Percentiles rank a stretch among this genome's conserved stretches.
Evolutionary conservation across 2,797 vertebrate species (phyloP).

Genomic region (Phylloscopus collybita): DNA sequence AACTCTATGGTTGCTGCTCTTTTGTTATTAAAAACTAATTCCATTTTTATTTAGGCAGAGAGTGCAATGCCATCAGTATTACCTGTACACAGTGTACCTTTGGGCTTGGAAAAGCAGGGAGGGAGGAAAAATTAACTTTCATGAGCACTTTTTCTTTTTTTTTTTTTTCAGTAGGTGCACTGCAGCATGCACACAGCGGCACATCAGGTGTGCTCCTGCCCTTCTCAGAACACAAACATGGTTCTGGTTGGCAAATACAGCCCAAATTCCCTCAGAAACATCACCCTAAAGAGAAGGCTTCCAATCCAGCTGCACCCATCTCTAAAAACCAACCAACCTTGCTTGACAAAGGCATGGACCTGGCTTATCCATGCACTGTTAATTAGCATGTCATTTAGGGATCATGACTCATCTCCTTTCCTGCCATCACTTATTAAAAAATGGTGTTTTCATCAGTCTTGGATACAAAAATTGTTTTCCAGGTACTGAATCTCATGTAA

Average conservation of each 20-base stretch:
- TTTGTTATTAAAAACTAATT: neutral
- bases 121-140: neutral
- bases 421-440: neutral
- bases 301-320: neutral
- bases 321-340: neutral
- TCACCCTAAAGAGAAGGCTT: neutral
- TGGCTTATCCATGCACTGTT: neutral
- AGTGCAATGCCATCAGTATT: neutral
- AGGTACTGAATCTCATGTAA: neutral
- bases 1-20: neutral
- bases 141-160: neutral
- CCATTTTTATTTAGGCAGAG: neutral
- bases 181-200: neutral
- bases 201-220: rapidly evolving
- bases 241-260: neutral
- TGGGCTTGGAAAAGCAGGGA: neutral
- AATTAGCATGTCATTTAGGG: neutral
- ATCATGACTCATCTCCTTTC: neutral
- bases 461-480: neutral
- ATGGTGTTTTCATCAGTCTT: neutral
- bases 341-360: neutral
- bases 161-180: neutral
- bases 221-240: neutral
- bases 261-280: neutral
- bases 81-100: neutral